phyloP scores from a whole-genome alignment of 2,113 vertebrate species.

The Enhydra lutris region DNA sequence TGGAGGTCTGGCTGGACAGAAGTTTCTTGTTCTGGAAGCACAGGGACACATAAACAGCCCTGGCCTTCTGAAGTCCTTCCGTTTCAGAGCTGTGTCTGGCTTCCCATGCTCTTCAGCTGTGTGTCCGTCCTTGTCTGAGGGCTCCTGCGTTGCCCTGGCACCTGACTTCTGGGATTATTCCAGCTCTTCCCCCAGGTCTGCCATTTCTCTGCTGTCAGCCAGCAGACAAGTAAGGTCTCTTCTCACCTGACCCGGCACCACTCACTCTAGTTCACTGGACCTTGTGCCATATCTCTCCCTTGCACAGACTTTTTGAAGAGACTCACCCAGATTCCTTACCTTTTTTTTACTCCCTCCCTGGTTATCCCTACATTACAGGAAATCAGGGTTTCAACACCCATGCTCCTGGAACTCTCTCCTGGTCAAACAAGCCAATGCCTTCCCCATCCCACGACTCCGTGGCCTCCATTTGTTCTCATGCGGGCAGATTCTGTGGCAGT shows the following conservation, averaged over 20 bases:
- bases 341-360: not conserved
- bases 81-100: accelerated
- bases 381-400: not conserved
- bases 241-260: not conserved
- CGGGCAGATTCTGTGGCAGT: not conserved
- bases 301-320: not conserved
- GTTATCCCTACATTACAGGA: not conserved
- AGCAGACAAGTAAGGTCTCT: too few relatives aligned
- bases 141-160: accelerated
- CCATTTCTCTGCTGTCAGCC: not conserved
- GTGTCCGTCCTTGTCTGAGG: not conserved
- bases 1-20: not conserved
- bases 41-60: not conserved
- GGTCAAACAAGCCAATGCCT: not conserved
- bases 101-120: not conserved
- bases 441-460: accelerated
- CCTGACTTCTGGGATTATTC: not conserved
- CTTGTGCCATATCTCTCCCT: not conserved
- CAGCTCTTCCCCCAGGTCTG: too few relatives aligned
- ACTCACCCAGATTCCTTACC: not conserved
- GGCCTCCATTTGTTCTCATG: not conserved
- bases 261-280: not conserved
- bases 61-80: not conserved
- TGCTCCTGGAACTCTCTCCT: not conserved
- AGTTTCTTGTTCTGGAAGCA: not conserved